phyloP scores from a whole-genome alignment of 2,888 invertebrate genomes.

The Meiosimyza platycephala region DNA sequence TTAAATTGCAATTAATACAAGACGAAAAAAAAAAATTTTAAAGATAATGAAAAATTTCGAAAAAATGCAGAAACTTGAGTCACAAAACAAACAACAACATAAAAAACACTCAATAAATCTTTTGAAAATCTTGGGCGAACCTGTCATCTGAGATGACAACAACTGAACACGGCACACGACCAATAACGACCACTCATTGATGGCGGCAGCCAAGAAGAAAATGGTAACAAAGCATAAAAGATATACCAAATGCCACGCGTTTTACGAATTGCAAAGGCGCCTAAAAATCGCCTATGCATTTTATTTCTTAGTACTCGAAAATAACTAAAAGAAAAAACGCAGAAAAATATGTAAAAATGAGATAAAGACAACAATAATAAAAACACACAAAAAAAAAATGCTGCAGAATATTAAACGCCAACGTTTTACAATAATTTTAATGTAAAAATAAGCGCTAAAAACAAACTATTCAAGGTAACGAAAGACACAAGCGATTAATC shows the following conservation, averaged over 20 bases:
- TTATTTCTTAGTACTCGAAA: not conserved
- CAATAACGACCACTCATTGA: conserved; percentile 10
- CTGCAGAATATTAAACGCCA: conserved; percentile 14
- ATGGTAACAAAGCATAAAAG: conserved; percentile 2
- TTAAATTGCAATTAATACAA: no score
- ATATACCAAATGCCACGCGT: conserved; percentile 14
- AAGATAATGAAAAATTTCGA: no score
- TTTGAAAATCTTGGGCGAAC: conserved; percentile 30
- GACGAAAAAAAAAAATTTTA: no score
- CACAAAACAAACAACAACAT: no score
- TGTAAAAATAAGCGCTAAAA: conserved; percentile 15
- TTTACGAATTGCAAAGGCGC: conserved; percentile 31
- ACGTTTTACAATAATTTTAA: conserved; percentile 22
- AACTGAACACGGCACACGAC: conserved; percentile 17
- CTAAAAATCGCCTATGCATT: conserved; percentile 28
- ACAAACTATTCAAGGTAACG: not conserved
- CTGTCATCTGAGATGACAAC: conserved; percentile 6
- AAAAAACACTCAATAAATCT: conserved; percentile 19
- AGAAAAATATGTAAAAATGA: not conserved
- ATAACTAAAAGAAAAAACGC: not conserved
- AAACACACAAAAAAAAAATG: not conserved
- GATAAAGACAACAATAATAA: conserved; percentile 11
- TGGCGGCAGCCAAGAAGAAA: not conserved
- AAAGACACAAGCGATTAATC: conserved; percentile 27
- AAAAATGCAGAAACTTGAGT: no score